Percentiles rank a stretch among this genome's conserved stretches.
Evolutionary conservation across 2,888 invertebrate species (phyloP).

Genomic region (Epirrhoe alternata): DNA sequence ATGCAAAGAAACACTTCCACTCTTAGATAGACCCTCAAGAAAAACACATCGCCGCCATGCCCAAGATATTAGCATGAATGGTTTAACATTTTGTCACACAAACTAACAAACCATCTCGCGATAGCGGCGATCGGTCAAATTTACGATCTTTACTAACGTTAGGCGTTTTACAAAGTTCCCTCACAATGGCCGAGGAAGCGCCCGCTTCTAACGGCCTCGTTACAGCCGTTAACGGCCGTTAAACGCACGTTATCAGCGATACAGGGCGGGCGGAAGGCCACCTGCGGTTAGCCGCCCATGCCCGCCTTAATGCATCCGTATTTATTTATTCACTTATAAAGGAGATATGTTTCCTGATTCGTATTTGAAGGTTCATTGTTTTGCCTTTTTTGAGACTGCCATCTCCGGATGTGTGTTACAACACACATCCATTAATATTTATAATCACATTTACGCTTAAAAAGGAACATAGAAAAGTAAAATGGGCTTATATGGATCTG

Average conservation of each 20-base stretch:
- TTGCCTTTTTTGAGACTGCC: constrained; percentile 34
- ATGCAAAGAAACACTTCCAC: too few relatives aligned
- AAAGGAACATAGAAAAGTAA: too few relatives aligned
- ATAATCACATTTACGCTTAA: neutral
- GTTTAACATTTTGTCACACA: constrained; percentile 40
- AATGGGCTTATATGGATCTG: too few relatives aligned
- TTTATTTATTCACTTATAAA: constrained; percentile 76
- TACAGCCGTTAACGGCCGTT: constrained; percentile 76
- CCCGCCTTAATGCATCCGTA: constrained; percentile 82
- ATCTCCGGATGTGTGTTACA: constrained; percentile 23
- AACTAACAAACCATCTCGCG: constrained; percentile 47
- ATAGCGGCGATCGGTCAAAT: constrained; percentile 57
- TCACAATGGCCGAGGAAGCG: constrained; percentile 77
- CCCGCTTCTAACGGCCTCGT: constrained; percentile 80
- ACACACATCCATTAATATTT: constrained; percentile 28
- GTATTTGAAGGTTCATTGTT: constrained; percentile 54
- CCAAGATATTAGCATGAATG: constrained; percentile 30
- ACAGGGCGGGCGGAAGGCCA: constrained; percentile 77
- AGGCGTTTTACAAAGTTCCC: constrained; percentile 57
- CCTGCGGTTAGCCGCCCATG: constrained; percentile 71
- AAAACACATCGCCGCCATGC: neutral
- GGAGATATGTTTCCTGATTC: constrained; percentile 78
- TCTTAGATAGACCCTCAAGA: neutral
- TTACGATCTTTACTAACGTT: constrained; percentile 55
- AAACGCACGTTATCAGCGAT: constrained; percentile 69